Conservation (phyloP, 2,113 vertebrate species). For the Labrus mixtus region DNA sequence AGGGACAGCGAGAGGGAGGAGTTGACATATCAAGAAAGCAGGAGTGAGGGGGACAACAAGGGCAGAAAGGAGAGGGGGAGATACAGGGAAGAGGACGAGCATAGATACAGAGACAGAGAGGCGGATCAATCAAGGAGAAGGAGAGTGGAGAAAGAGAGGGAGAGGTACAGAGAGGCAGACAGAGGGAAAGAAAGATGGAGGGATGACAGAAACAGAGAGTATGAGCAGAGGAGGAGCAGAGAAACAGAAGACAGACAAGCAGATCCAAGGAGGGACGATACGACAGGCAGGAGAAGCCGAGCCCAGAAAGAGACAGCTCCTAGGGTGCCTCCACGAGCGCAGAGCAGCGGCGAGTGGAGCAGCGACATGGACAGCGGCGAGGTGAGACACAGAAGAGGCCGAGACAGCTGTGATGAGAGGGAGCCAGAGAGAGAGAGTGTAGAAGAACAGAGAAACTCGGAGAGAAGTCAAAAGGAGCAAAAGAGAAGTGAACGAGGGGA, state of each 20-base stretch:
- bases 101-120: constrained; percentile 34
- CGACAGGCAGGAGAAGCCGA: constrained; percentile 26
- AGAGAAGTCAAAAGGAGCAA: constrained; percentile 1
- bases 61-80: constrained; percentile 34
- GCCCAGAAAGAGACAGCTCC: constrained; percentile 17
- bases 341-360: constrained; percentile 70
- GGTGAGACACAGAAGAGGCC: constrained; percentile 2
- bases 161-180: constrained; percentile 15
- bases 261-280: constrained; percentile 29
- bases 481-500: constrained; percentile 38
- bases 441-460: constrained; percentile 12
- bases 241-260: constrained; percentile 43
- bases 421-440: constrained; percentile 12
- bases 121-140: constrained; percentile 30
- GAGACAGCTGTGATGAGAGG: constrained; percentile 51
- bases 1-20: constrained; percentile 43
- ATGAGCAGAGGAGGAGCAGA: constrained; percentile 19
- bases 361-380: constrained; percentile 63
- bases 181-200: constrained; percentile 17
- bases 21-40: constrained; percentile 61
- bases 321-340: constrained; percentile 36
- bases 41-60: constrained; percentile 69
- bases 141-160: constrained; percentile 28
- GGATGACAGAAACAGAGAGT: constrained; percentile 29
- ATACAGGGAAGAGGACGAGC: constrained; percentile 35